A percentile compares a stretch with the other conserved stretches of the same genome.
Conservation (phyloP, 2,888 invertebrate species). For the Cerastis rubricosa region DNA sequence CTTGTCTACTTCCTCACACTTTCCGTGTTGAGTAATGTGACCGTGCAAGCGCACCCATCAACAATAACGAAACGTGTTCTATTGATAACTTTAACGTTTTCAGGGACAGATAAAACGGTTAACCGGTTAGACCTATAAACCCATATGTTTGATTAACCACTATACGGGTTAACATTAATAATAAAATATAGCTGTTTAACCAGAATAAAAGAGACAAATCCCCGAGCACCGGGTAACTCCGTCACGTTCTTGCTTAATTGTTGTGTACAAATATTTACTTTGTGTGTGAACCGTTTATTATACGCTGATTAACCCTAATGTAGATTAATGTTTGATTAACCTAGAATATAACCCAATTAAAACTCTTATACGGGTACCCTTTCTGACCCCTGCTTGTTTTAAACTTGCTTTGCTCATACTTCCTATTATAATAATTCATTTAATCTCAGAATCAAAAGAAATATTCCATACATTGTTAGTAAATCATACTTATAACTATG, state of each 20-base stretch:
- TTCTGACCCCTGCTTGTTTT: background rate
- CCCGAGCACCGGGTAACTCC: background rate
- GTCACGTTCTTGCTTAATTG: background rate
- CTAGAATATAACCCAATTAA: background rate
- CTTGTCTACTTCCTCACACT: slow-evolving; percentile 11
- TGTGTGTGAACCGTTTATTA: too few relatives aligned
- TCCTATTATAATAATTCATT: too few relatives aligned
- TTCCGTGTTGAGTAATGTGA: background rate
- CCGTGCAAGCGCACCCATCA: too few relatives aligned
- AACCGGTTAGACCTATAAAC: background rate
- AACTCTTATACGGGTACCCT: background rate
- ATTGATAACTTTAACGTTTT: background rate
- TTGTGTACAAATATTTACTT: too few relatives aligned
- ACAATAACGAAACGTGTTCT: background rate
- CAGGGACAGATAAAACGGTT: background rate
- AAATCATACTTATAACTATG: too few relatives aligned
- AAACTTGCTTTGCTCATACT: background rate
- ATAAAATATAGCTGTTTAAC: background rate
- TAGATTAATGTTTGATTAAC: too few relatives aligned
- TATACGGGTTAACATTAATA: background rate
- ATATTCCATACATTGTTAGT: too few relatives aligned
- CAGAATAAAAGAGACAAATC: background rate
- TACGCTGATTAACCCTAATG: background rate
- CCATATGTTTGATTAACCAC: background rate
- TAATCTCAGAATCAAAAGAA: too few relatives aligned